phyloP scores from a whole-genome alignment of 1,140 invertebrate genomes.

The Sycophaga agraensis region DNA sequence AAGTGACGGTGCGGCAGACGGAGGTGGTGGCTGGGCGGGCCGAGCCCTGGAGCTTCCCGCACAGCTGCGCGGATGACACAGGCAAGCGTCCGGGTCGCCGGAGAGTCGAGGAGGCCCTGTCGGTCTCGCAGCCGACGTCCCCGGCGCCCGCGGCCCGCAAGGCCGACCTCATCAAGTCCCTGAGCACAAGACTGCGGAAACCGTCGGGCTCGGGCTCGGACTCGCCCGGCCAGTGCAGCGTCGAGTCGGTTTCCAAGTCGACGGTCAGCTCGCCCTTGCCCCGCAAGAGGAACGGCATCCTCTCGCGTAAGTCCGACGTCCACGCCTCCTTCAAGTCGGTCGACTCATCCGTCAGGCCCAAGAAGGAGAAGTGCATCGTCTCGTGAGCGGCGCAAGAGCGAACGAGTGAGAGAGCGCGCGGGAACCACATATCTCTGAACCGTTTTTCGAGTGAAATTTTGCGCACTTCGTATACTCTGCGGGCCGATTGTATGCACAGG shows the following conservation, averaged over 20 bases:
- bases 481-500: too few relatives aligned
- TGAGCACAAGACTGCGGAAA: background rate
- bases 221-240: background rate
- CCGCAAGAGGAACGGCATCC: background rate
- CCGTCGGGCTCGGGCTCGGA: slow-evolving; percentile 1
- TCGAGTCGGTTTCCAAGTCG: background rate
- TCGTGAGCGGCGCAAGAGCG: slow-evolving; percentile 33
- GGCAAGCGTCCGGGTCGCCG: background rate
- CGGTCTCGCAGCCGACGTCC: background rate
- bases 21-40: too few relatives aligned
- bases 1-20: background rate
- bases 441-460: too few relatives aligned
- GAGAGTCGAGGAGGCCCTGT: background rate
- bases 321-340: slow-evolving; percentile 37
- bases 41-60: too few relatives aligned
- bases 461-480: too few relatives aligned
- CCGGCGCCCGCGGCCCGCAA: background rate
- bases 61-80: background rate
- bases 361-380: slow-evolving; percentile 53
- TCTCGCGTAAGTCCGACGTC: slow-evolving; percentile 22
- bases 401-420: too few relatives aligned
- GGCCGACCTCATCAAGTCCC: background rate
- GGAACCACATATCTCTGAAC: too few relatives aligned
- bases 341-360: slow-evolving; percentile 32
- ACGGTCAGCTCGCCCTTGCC: background rate